Evolutionary conservation across 2,888 invertebrate species (phyloP), one percentile per base, ranked within the genome.

Genomic region (Polietes domitor): DNA sequence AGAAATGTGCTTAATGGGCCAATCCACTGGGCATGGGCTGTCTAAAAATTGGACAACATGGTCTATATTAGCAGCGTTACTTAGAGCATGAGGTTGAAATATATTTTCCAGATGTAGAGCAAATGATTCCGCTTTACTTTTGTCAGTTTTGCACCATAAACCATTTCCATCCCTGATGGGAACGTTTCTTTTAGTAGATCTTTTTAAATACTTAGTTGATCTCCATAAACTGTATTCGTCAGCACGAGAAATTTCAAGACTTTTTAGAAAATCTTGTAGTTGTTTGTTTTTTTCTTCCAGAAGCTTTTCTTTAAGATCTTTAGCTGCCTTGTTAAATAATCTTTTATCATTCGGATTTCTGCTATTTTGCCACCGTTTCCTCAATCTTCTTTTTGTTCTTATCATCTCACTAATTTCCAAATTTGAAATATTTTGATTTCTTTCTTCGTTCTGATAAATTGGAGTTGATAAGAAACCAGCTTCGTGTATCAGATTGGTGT

Each of bases 171-270:
- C 55, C 73, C 77, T 70, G 0, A 77, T 72, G 12, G 32, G 41
- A 28, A 77, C 21, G 7, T 77, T 68, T 70, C 58, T 24, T 47
- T 79, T 78, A 2, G 68, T 17, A 24, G 81, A 53, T 2, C 37
- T 58, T 17, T 72, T 63, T 26, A 79, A 47, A 15, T 61, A 80
- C 26, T 80, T 83, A 4, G 75, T 70, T 28, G 75, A 71, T 32
- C 24, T 80, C 17, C 53, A 81, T 12, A 77, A 10, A 9, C 53
- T 19, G 26, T 55, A 0, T 26, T 72, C 73, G 28, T 77, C 58
- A 32, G 77, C 26, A 10, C 21, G 26, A 7, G 68, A 24, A 4
- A 41, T 19, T 21, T 77, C 72, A 17, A 73, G 19, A 24, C 26
- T 47, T 41, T 58, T 24, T n/a, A 77, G 26, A 37, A 68, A 77